A percentile compares a stretch with the other conserved stretches of the same genome.
These are phyloP conservation scores for Ectemnius cavifrons DNA, from an alignment of 2,888 invertebrate genomes.

Conservation along the genomic window DNA sequence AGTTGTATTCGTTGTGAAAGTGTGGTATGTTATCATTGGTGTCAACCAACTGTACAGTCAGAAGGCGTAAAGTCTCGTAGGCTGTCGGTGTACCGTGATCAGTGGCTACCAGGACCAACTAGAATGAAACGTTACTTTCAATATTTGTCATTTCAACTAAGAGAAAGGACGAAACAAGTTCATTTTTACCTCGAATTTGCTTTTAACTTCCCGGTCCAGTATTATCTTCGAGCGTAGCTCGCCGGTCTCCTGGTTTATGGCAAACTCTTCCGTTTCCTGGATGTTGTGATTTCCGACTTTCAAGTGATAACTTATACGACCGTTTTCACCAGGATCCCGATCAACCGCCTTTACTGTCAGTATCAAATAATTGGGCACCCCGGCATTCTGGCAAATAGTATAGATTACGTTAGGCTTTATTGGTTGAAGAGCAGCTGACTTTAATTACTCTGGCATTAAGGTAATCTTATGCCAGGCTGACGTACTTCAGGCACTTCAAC, in stretches of 20 bases:
- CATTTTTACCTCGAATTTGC: slow-evolving; percentile 81
- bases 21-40: slow-evolving; percentile 90
- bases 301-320: slow-evolving; percentile 89
- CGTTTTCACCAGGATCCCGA: slow-evolving; percentile 90
- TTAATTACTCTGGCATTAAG: neutral
- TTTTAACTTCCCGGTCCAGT: slow-evolving; percentile 87
- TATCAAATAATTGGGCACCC: slow-evolving; percentile 86
- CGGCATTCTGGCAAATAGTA: slow-evolving; percentile 81
- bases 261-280: slow-evolving; percentile 90
- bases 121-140: slow-evolving; percentile 57
- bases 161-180: too few species aligned
- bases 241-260: slow-evolving; percentile 87
- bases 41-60: slow-evolving; percentile 88
- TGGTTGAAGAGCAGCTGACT: slow-evolving; percentile 9
- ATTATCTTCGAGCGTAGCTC: slow-evolving; percentile 89
- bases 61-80: slow-evolving; percentile 87
- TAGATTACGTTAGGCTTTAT: slow-evolving; percentile 52
- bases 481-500: slow-evolving; percentile 90
- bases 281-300: slow-evolving; percentile 88
- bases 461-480: slow-evolving; percentile 28
- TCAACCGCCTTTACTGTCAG: slow-evolving; percentile 91
- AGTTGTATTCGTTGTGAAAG: slow-evolving; percentile 85
- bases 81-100: slow-evolving; percentile 91
- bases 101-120: slow-evolving; percentile 89
- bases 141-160: neutral